Evolutionary conservation across 1,140 invertebrate genomes (phyloP).

Genomic region (Diabrotica undecimpunctata): DNA sequence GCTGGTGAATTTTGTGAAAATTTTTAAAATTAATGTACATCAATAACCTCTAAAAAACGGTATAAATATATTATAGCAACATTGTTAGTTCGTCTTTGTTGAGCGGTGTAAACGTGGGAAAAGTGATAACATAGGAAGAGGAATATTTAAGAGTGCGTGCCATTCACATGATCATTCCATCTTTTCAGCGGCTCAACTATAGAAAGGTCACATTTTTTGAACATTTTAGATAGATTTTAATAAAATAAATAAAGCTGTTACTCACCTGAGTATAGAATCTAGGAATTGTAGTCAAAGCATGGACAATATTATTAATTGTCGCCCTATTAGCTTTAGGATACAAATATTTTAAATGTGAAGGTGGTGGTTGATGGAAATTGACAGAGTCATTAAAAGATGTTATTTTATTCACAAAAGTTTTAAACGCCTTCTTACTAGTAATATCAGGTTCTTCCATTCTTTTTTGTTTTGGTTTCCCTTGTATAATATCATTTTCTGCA

Average conservation of each 20-base stretch:
- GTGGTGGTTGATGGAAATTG: constrained; percentile 68
- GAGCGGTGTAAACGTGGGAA: too few species aligned
- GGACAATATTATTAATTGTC: constrained; percentile 74
- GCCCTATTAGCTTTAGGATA: constrained; percentile 72
- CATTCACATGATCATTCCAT: too few species aligned
- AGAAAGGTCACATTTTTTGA: too few species aligned
- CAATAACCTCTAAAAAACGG: too few species aligned
- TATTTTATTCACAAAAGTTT: constrained; percentile 63
- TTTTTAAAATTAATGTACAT: too few species aligned
- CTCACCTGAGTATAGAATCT: constrained; percentile 79
- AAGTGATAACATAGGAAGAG: too few species aligned
- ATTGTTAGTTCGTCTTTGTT: too few species aligned
- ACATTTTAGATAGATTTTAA: background rate
- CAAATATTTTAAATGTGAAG: constrained; percentile 66
- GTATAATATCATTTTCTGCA: constrained; percentile 49
- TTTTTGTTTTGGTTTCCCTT: constrained; percentile 33
- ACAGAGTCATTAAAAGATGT: constrained; percentile 65
- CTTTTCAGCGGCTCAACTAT: too few species aligned
- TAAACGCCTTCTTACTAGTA: constrained; percentile 51
- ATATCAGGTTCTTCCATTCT: constrained; percentile 34
- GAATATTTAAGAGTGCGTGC: too few species aligned
- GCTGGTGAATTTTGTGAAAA: too few species aligned
- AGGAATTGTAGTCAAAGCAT: constrained; percentile 68
- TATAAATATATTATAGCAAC: too few species aligned
- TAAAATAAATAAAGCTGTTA: constrained; percentile 37